Percentiles rank a stretch among this genome's conserved stretches.
These are phyloP conservation scores for Icerya purchasi DNA, from an alignment of 2,888 invertebrate species.

Conservation along the genomic window DNA sequence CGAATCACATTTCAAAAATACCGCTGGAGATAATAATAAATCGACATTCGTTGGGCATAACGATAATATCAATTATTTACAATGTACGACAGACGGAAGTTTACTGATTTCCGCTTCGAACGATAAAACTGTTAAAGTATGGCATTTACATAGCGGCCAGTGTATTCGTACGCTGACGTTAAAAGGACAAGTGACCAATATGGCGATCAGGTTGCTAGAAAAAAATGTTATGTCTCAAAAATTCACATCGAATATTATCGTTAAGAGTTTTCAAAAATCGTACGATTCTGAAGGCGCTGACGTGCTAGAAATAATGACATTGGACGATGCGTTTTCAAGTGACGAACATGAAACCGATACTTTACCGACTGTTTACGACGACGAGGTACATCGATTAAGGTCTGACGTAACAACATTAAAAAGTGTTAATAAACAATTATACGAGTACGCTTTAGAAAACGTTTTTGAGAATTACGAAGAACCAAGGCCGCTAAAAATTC, in stretches of 20 bases:
- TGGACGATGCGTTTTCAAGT: too few relatives aligned
- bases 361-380: too few relatives aligned
- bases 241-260: conserved; percentile 33
- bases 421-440: too few relatives aligned
- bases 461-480: too few relatives aligned
- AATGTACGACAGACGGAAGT: conserved; percentile 46
- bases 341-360: too few relatives aligned
- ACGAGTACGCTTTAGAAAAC: too few relatives aligned
- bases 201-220: conserved; percentile 36
- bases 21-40: conserved; percentile 22
- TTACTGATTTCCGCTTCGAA: conserved; percentile 53
- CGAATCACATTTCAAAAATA: conserved; percentile 32
- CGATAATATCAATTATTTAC: conserved; percentile 44
- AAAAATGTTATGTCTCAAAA: not conserved
- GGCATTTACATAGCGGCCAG: conserved; percentile 60
- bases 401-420: too few relatives aligned
- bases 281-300: conserved; percentile 23
- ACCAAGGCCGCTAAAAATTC: too few relatives aligned
- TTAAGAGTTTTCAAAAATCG: conserved; percentile 40
- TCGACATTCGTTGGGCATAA: conserved; percentile 39
- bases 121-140: conserved; percentile 50
- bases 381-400: too few relatives aligned
- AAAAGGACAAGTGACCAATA: conserved; percentile 53
- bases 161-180: conserved; percentile 44
- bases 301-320: not conserved